Percentiles rank a stretch among this genome's conserved stretches.
phyloP scores from a whole-genome alignment of 1,140 invertebrate genomes.

The Zaprionus ornatus region DNA sequence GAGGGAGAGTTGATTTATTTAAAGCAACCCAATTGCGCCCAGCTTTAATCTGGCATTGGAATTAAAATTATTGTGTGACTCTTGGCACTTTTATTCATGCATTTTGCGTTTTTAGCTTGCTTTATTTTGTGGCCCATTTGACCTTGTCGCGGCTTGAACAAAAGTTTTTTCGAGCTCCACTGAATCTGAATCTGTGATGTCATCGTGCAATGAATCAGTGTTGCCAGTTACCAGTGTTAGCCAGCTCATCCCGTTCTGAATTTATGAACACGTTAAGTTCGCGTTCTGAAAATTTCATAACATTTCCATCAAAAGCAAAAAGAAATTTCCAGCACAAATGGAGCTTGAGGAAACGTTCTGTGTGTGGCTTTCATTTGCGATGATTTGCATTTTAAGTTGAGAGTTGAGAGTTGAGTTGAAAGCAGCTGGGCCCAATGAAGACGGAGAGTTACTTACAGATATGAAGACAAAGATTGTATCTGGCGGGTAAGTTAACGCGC shows the following conservation, averaged over 20 bases:
- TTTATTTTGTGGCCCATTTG: conserved; percentile 8
- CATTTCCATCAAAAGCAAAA: background rate
- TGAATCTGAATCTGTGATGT: conserved; percentile 14
- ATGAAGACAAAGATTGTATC: background rate
- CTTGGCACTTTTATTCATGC: conserved; percentile 10
- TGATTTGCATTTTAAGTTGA: conserved; percentile 24
- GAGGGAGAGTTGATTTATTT: conserved; percentile 38
- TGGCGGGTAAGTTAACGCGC: background rate
- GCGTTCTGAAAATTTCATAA: background rate
- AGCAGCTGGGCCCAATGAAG: background rate
- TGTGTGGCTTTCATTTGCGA: background rate
- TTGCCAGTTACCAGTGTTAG: background rate
- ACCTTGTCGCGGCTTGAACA: conserved; percentile 18
- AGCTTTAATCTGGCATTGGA: conserved; percentile 30
- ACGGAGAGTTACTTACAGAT: background rate
- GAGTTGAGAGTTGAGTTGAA: background rate
- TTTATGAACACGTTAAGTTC: background rate
- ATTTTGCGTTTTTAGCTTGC: background rate
- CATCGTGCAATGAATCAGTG: conserved; percentile 6
- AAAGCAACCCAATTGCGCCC: background rate
- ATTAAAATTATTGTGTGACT: conserved; percentile 33
- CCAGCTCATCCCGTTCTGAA: background rate
- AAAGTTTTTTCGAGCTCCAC: conserved; percentile 7
- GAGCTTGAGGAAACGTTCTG: background rate
- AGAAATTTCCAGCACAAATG: background rate